Evolutionary conservation across 1,140 invertebrate genomes (phyloP).

Genomic region (Panagrolaimus sp.): DNA sequence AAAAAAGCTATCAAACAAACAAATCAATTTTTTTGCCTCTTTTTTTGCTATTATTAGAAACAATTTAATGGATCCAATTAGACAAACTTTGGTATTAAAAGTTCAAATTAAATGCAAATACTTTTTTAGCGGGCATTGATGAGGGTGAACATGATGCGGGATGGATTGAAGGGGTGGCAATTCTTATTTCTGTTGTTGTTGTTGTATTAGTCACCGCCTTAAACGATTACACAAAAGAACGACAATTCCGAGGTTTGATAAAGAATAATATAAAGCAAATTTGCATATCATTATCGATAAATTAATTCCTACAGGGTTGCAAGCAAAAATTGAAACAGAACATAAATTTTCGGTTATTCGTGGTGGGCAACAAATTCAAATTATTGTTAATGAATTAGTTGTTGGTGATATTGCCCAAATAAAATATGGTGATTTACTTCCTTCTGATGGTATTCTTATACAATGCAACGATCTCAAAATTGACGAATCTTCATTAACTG

Average conservation of each 20-base stretch:
- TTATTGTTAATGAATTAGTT: slow-evolving; percentile 91
- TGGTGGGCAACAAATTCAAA: slow-evolving; percentile 80
- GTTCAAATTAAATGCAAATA: no score
- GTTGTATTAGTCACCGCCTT: slow-evolving; percentile 57
- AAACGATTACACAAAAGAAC: slow-evolving; percentile 57
- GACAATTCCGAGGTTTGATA: slow-evolving; percentile 60
- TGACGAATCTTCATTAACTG: slow-evolving; percentile 95
- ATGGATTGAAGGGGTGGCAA: slow-evolving; percentile 54
- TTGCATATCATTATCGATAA: background rate
- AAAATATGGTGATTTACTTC: slow-evolving; percentile 77
- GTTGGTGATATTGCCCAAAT: slow-evolving; percentile 94
- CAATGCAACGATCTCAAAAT: slow-evolving; percentile 98
- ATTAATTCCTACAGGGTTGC: slow-evolving; percentile 66
- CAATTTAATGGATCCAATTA: no score
- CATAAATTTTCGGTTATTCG: slow-evolving; percentile 96
- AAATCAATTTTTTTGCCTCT: slow-evolving; percentile 2
- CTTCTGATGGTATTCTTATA: slow-evolving; percentile 92
- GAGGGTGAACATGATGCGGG: slow-evolving; percentile 50
- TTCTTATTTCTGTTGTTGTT: slow-evolving; percentile 57
- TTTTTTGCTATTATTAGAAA: background rate
- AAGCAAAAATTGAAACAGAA: slow-evolving; percentile 95
- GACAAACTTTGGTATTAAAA: no score
- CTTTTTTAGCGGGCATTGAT: slow-evolving; percentile 30
- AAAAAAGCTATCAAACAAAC: slow-evolving; percentile 6
- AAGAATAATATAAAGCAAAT: background rate